Evolutionary conservation across 1,140 invertebrate genomes (phyloP).

Genomic region (Chironomus tepperi): DNA sequence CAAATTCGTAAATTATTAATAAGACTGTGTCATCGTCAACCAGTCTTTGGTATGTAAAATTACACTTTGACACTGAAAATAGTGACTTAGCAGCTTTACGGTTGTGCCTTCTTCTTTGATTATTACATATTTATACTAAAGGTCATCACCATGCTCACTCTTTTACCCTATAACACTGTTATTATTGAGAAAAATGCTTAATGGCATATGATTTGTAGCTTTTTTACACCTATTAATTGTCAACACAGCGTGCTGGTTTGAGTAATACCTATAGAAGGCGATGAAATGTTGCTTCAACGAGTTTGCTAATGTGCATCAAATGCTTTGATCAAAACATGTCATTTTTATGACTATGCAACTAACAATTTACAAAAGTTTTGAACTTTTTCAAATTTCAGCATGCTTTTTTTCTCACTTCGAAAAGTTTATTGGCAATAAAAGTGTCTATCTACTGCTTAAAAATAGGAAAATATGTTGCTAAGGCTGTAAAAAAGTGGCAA

Average conservation of each 20-base stretch:
- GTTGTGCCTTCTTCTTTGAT: background rate
- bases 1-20: constrained; percentile 2
- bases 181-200: background rate
- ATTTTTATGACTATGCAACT: too few relatives aligned
- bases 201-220: background rate
- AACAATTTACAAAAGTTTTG: too few relatives aligned
- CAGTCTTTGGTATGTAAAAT: background rate
- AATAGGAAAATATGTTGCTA: too few relatives aligned
- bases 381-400: too few relatives aligned
- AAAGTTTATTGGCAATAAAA: too few relatives aligned
- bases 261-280: too few relatives aligned
- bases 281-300: too few relatives aligned
- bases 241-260: background rate
- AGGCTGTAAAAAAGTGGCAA: too few relatives aligned
- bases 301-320: too few relatives aligned
- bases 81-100: background rate
- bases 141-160: background rate
- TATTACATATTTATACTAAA: background rate
- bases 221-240: background rate
- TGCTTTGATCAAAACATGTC: too few relatives aligned
- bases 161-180: background rate
- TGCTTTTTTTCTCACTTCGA: too few relatives aligned
- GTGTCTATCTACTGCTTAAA: too few relatives aligned
- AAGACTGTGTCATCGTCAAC: background rate
- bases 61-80: constrained; percentile 1